These are phyloP conservation scores for Xenopus tropicalis DNA, from an alignment of 2,113 vertebrate genomes.

Conservation along the genomic window DNA sequence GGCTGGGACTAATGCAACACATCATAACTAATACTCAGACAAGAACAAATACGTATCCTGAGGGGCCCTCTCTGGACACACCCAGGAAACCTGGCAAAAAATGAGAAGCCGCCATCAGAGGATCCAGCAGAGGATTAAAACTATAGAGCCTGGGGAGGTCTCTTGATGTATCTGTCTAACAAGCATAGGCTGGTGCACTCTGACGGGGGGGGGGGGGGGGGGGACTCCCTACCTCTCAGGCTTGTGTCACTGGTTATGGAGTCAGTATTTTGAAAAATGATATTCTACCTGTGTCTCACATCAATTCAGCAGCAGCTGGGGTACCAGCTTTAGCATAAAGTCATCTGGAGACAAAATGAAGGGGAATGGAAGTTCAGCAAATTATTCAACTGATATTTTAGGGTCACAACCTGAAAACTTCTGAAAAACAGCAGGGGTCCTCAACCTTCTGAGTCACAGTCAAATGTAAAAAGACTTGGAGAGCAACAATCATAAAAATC, in stretches of 20 bases:
- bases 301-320: background rate
- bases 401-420: no score
- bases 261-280: background rate
- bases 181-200: background rate
- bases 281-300: background rate
- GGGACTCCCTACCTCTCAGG: background rate
- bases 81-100: constrained; percentile 27
- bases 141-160: constrained; percentile 11
- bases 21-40: no score
- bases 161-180: constrained; percentile 16
- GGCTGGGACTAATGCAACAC: no score
- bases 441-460: no score
- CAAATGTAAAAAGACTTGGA: no score
- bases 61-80: background rate
- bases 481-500: no score
- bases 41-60: no score
- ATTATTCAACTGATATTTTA: no score
- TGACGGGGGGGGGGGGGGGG: background rate
- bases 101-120: background rate
- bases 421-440: no score
- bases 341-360: no score
- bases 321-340: no score
- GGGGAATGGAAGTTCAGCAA: no score
- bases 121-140: constrained; percentile 8
- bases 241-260: background rate